Base-by-base conservation (phyloP, 2,888 invertebrate genomes). In the Drosophila demipolita region DNA sequence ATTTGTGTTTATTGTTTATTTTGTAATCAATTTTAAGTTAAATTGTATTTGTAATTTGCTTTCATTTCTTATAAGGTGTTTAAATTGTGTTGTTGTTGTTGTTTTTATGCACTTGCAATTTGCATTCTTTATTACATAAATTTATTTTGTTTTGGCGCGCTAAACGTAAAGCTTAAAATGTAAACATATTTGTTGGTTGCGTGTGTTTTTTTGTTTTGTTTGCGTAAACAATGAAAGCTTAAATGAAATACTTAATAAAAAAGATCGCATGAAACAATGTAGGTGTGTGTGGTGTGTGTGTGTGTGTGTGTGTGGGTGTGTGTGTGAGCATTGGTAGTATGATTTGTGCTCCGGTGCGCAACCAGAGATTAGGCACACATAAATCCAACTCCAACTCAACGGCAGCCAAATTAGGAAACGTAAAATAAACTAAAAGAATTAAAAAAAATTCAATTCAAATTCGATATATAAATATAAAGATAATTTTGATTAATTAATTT, bases 401-500 rank as follows among this genome's bases (percentile, higher is more conserved):
- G 83, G 90, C 85, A 89, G 89, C 85, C 89, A 87, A 87, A 89
- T 80, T 87, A 85, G 85, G 90, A 86, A 85, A 87, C 88, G 82
- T 82, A 85, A 86, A 86, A 80, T 55, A 82, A 87, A 89, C 85
- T 86, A 78, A 4, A 73, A 69, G 59, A 42, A 57, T 23, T 12
- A 12, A 49, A 45, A 29, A 3, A 29, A 7, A 29, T 17, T 35
- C 12, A 26, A 36, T 36, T 8, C 23, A 45, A 45, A 45, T 49
- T 11, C 9, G 26, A 50, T 50, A 6, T 26, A 38, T 55, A 32
- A 57, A 32, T 23, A 52, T 5, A 6, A 11, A 20, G 3, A 33
- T 42, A 15, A 50, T 35, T 33, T 58, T 1, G 36, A 63, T 38
- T 20, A 2, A 29, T 20, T 17, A 1, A 69, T 78, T 63, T 32